These are phyloP conservation scores for Drosophila lutescens DNA, from an alignment of 2,888 invertebrate species.

Conservation along the genomic window DNA sequence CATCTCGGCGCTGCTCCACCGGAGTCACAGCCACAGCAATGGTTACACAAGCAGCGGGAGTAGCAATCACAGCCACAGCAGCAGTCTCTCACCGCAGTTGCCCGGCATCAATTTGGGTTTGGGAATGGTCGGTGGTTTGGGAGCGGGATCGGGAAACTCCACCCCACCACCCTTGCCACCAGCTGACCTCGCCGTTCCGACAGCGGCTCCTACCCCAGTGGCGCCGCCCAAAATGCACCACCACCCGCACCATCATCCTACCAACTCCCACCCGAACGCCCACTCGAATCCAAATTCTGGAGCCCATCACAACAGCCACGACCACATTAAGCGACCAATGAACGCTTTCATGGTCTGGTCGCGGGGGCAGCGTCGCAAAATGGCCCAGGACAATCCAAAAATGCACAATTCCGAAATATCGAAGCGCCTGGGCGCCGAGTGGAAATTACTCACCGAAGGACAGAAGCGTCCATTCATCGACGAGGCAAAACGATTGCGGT, in stretches of 20 bases:
- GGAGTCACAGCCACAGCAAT: constrained; percentile 61
- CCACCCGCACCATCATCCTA: constrained; percentile 26
- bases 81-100: constrained; percentile 70
- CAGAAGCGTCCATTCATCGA: constrained; percentile 98
- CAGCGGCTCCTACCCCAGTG: constrained; percentile 25
- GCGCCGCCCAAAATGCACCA: constrained; percentile 31
- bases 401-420: constrained; percentile 96
- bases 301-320: constrained; percentile 78
- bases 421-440: constrained; percentile 94
- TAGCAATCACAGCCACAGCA: constrained; percentile 59
- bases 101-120: constrained; percentile 53
- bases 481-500: constrained; percentile 95
- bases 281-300: constrained; percentile 26
- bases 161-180: constrained; percentile 47
- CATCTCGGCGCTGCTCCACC: constrained; percentile 71
- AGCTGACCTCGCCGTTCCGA: constrained; percentile 38
- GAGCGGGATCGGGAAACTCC: constrained; percentile 11
- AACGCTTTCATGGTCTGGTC: constrained; percentile 99
- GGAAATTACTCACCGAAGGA: constrained; percentile 94
- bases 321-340: constrained; percentile 98
- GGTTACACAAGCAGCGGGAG: constrained; percentile 70
- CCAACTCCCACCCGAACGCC: constrained; percentile 38
- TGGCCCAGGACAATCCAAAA: constrained; percentile 97
- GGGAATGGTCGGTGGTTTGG: constrained; percentile 39
- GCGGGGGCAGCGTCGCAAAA: constrained; percentile 94